phyloP scores from a whole-genome alignment of 2,888 invertebrate genomes.

The Pheosia tremula region DNA sequence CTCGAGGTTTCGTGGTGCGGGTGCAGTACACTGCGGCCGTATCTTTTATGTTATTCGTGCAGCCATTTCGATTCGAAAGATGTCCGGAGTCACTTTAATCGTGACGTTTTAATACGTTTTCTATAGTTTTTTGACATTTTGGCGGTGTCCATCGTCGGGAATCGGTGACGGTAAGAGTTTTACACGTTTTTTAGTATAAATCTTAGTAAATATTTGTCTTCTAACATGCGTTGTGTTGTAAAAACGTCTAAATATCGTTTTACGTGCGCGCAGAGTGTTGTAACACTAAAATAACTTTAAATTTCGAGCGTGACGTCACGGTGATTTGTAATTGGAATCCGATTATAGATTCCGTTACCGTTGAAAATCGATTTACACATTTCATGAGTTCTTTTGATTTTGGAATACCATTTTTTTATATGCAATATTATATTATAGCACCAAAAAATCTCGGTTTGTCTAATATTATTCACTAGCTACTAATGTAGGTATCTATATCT shows the following conservation, averaged over 20 bases:
- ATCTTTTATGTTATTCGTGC: constrained; percentile 75
- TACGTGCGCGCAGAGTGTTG: constrained; percentile 40
- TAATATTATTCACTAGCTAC: background rate
- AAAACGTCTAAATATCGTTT: constrained; percentile 28
- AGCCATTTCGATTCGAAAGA: constrained; percentile 77
- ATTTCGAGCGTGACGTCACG: constrained; percentile 49
- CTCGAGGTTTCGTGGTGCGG: constrained; percentile 54
- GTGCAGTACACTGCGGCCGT: constrained; percentile 57
- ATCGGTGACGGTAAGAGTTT: constrained; percentile 56
- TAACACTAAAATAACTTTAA: constrained; percentile 53
- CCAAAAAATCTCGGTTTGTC: too few relatives aligned
- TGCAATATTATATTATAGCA: too few relatives aligned
- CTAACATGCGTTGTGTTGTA: constrained; percentile 16
- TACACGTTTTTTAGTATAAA: constrained; percentile 11
- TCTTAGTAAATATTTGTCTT: constrained; percentile 14
- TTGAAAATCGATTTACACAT: constrained; percentile 16
- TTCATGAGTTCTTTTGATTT: background rate
- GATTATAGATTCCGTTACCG: constrained; percentile 29
- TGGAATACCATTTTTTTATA: constrained; percentile 7
- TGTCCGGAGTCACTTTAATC: constrained; percentile 70
- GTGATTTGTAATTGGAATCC: constrained; percentile 34
- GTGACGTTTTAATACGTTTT: constrained; percentile 72
- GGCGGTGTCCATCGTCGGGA: constrained; percentile 54
- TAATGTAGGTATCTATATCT: constrained; percentile 12
- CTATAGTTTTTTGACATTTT: constrained; percentile 68